A percentile compares a stretch with the other conserved stretches of the same genome.
Conservation (phyloP, 2,888 invertebrate species). For the Cantharis lateralis region DNA sequence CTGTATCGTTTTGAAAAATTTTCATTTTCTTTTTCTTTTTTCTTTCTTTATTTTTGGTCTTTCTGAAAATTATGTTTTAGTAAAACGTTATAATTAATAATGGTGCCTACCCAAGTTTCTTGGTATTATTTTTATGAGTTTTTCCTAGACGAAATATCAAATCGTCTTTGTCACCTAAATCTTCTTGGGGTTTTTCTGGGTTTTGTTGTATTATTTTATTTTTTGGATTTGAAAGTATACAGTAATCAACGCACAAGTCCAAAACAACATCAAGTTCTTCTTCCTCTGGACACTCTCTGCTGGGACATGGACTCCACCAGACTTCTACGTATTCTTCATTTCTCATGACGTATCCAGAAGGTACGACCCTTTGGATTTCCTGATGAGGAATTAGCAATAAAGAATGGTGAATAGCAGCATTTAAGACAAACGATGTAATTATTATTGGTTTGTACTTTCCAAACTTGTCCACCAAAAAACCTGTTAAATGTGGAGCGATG, state of each 20-base stretch:
- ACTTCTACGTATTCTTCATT: constrained; percentile 74
- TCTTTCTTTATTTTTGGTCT: neutral
- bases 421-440: constrained; percentile 74
- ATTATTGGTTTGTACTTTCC: constrained; percentile 85
- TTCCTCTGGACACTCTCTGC: constrained; percentile 77
- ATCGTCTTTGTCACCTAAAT: constrained; percentile 61
- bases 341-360: constrained; percentile 75
- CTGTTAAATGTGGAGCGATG: constrained; percentile 82
- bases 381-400: constrained; percentile 79
- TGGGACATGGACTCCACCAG: constrained; percentile 84
- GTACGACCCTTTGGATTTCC: constrained; percentile 76
- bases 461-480: constrained; percentile 84
- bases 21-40: constrained; percentile 11
- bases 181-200: constrained; percentile 46
- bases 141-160: constrained; percentile 62
- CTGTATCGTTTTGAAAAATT: constrained; percentile 34
- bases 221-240: constrained; percentile 60
- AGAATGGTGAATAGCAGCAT: constrained; percentile 80
- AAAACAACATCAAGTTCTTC: constrained; percentile 74
- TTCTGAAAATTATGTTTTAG: neutral
- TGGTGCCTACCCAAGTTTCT: constrained; percentile 5
- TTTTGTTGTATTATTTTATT: constrained; percentile 40
- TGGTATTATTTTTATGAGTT: constrained; percentile 20
- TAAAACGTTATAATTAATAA: neutral
- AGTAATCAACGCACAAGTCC: constrained; percentile 75